These are phyloP conservation scores for Acestrorhynchus altus DNA, from an alignment of 2,797 vertebrate species.

Conservation along the genomic window DNA sequence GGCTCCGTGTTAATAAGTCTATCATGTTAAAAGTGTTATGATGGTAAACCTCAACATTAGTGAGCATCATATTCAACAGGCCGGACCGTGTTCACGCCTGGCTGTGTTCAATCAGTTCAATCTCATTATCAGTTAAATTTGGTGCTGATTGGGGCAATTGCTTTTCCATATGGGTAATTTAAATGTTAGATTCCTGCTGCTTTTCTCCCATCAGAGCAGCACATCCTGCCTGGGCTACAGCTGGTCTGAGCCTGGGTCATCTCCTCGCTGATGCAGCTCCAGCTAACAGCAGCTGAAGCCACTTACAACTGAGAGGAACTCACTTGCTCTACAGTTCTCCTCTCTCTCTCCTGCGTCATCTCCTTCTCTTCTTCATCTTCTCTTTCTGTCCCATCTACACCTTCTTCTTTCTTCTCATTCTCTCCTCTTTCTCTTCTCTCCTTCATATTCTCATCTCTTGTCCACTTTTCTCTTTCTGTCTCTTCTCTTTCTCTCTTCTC, in stretches of 20 bases:
- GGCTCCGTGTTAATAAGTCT: no score
- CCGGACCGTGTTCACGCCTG: no score
- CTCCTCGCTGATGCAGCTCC: constrained; percentile 17
- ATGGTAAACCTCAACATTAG: no score
- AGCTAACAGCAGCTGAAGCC: constrained; percentile 18
- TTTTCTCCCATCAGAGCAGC: constrained; percentile 7
- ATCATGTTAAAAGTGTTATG: no score
- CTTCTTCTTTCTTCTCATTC: not conserved
- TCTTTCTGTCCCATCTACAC: constrained; percentile 4
- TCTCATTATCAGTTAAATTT: no score
- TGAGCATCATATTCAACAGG: no score
- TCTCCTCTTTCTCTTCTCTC: constrained; percentile 1
- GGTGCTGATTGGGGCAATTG: no score
- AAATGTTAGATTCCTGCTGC: constrained; percentile 6
- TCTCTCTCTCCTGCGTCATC: not conserved
- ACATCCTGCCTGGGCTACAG: constrained; percentile 29
- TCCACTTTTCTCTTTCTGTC: not conserved
- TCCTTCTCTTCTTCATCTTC: not conserved
- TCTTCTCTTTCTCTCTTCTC: not conserved
- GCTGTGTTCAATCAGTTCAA: no score
- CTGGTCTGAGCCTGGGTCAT: constrained; percentile 17
- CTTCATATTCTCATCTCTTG: not conserved
- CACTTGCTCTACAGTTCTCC: not conserved
- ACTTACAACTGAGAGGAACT: not conserved
- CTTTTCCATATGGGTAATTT: no score